phyloP scores from a whole-genome alignment of 2,113 vertebrate species.

The Mirza zaza region DNA sequence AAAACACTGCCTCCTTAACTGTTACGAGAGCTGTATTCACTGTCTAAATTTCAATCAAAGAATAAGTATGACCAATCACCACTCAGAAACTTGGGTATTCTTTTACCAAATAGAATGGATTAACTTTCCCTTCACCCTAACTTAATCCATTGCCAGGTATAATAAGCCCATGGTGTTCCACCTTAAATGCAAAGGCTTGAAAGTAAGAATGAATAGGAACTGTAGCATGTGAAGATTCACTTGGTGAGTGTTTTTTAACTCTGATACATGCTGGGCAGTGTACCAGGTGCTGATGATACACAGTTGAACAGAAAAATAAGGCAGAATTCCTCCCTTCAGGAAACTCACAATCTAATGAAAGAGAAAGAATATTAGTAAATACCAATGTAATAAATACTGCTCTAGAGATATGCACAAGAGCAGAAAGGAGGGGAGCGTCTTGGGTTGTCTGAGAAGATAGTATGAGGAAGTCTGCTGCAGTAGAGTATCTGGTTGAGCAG shows the following conservation, averaged over 20 bases:
- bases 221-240: neutral
- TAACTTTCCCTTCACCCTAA: neutral
- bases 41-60: neutral
- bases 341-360: neutral
- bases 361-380: neutral
- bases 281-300: neutral
- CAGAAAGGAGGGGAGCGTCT: neutral
- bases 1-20: neutral
- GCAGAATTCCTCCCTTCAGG: neutral
- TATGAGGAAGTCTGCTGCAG: neutral
- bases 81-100: neutral
- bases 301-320: neutral
- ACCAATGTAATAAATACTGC: neutral
- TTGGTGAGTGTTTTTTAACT: slow-evolving; percentile 11
- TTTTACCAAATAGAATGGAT: neutral
- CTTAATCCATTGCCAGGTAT: neutral
- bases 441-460: neutral
- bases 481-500: neutral
- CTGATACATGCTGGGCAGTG: neutral
- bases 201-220: neutral
- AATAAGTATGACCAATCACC: neutral
- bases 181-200: neutral
- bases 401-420: neutral
- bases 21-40: neutral
- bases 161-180: neutral